Evolutionary conservation across 1,140 invertebrate genomes (phyloP).

Genomic region (Argopecten irradians): DNA sequence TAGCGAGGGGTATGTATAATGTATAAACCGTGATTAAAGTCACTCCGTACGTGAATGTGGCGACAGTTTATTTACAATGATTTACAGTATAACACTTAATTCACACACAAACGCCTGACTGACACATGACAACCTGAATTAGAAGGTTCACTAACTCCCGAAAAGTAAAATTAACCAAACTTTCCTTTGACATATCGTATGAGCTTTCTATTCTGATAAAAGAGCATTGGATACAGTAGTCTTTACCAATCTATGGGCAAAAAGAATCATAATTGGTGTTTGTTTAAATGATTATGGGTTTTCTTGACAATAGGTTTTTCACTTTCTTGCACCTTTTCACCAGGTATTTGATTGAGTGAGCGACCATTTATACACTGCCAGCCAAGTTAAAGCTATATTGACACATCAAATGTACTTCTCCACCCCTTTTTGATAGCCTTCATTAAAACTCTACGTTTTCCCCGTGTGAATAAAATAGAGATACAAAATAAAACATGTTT

Average conservation of each 20-base stretch:
- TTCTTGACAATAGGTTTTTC: neutral
- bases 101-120: neutral
- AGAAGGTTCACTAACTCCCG: neutral
- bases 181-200: neutral
- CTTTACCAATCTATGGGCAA: conserved; percentile 8
- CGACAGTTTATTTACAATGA: neutral
- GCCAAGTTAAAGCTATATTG: conserved; percentile 22
- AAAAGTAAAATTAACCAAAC: conserved; percentile 2
- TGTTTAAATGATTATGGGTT: conserved; percentile 18
- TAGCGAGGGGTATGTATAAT: neutral
- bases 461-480: conserved; percentile 9
- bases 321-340: conserved; percentile 21
- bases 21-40: neutral
- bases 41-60: neutral
- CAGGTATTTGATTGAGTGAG: neutral
- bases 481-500: conserved; percentile 23
- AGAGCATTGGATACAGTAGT: neutral
- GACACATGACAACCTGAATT: conserved; percentile 2
- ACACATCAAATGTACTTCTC: neutral
- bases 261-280: neutral
- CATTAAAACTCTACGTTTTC: conserved; percentile 11
- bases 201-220: neutral
- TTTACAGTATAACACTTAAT: neutral
- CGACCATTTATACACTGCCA: neutral
- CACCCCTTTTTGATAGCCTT: neutral